Evolutionary conservation across 2,113 vertebrate genomes (phyloP).

Genomic region (Salminus brasiliensis): DNA sequence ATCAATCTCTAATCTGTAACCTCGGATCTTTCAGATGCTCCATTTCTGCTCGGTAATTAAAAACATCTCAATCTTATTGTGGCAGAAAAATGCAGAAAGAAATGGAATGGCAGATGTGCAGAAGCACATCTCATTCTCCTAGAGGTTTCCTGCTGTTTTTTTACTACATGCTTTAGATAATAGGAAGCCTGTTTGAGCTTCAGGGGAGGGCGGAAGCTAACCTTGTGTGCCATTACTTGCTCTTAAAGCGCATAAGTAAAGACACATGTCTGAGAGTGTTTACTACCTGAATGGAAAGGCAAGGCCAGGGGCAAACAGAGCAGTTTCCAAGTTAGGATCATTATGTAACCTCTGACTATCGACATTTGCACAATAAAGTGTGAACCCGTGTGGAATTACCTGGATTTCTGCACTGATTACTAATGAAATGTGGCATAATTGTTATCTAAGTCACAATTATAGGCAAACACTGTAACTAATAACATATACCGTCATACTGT

Average conservation of each 20-base stretch:
- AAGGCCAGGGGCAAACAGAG: not conserved
- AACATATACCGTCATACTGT: too few relatives aligned
- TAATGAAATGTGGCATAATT: too few relatives aligned
- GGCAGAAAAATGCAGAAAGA: not conserved
- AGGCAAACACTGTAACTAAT: too few relatives aligned
- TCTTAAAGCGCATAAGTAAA: not conserved
- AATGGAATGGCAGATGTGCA: not conserved
- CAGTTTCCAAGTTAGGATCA: not conserved
- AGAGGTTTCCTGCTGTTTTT: not conserved
- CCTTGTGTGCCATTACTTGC: not conserved
- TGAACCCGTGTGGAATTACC: too few relatives aligned
- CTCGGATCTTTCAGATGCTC: not conserved
- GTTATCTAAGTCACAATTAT: too few relatives aligned
- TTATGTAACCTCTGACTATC: not conserved
- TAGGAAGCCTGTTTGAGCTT: not conserved
- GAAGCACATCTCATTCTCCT: not conserved
- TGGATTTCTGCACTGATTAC: too few relatives aligned
- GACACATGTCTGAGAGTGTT: conserved; percentile 10
- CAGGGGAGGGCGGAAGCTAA: not conserved
- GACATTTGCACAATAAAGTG: too few relatives aligned
- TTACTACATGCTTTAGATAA: not conserved
- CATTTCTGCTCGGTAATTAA: not conserved
- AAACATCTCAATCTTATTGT: not conserved
- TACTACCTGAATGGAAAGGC: not conserved
- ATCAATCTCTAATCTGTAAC: not conserved